Evolutionary conservation across 2,888 invertebrate species (phyloP), one percentile per base, ranked within the genome.

Genomic region (Synergus japonicus): DNA sequence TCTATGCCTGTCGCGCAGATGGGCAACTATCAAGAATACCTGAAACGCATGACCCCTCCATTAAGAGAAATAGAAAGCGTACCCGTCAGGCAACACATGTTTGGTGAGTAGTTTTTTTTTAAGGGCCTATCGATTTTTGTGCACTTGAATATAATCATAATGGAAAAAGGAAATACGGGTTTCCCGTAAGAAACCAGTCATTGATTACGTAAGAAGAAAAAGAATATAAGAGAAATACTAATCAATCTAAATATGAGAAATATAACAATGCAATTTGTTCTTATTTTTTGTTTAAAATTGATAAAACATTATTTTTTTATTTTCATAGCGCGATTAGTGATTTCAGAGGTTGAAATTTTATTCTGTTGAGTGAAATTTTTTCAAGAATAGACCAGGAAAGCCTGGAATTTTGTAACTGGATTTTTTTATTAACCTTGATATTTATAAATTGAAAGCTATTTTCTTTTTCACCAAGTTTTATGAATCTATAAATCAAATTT

Each of bases 21-120:
- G 99, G 99, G 99, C 88, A 99, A 99, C 93, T 99, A 99, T 93
- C 99, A 99, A 93, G 99, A 99, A 92, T 99, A 99, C 92, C 93
- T 99, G 82, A 99, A 98, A 93, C 95, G 97, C 79, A 96, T 97
- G 94, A 97, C 98, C 78, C 97, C 97, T 67, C 98, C 98, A 77
- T 93, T 99, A 79, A 93, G 99, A 18, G 98, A 99, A 93, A 96
- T 99, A 73, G 99, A 99, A 93, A 97, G 97, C 58, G 96, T 97
- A 46, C 98, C 99, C 5, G 97, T 98, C 66, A 93, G 99, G 15
- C 98, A 98, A 88, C 99, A 99, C 90, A 99, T 99, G 97, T 99
- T 99, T 92, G 99, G 99, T 90, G 82, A 85, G 87, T 85, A 76
- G 41, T 65, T 49, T 29, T 49, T 29, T 49, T 29, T 46, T 43